These are phyloP conservation scores for Caenorhabditis angaria DNA, from an alignment of 2,888 invertebrate genomes.

Conservation along the genomic window DNA sequence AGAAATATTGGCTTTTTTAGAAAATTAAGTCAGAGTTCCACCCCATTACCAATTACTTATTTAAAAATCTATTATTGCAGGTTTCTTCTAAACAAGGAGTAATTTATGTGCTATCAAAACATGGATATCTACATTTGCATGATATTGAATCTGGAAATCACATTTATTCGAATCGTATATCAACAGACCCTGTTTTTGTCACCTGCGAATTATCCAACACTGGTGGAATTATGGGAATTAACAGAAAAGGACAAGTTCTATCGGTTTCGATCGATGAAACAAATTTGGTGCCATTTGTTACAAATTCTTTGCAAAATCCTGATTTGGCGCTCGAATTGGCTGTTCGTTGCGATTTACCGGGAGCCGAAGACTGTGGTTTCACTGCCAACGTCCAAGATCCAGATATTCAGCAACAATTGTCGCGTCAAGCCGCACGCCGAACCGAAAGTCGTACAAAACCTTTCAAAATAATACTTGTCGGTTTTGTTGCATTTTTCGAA, in stretches of 20 bases:
- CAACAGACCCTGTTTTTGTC: slow-evolving; percentile 96
- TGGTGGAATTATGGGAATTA: slow-evolving; percentile 92
- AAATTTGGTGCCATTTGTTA: slow-evolving; percentile 95
- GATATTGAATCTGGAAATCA: slow-evolving; percentile 96
- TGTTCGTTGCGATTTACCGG: slow-evolving; percentile 80
- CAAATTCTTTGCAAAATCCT: slow-evolving; percentile 91
- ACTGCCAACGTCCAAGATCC: too few species aligned
- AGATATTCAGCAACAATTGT: too few species aligned
- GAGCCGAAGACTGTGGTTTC: slow-evolving; percentile 96
- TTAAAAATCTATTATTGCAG: slow-evolving; percentile 69
- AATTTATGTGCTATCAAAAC: slow-evolving; percentile 96
- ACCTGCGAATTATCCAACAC: slow-evolving; percentile 94
- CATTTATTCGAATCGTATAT: slow-evolving; percentile 98
- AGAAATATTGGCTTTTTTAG: too few species aligned
- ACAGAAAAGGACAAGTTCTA: slow-evolving; percentile 82
- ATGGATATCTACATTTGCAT: slow-evolving; percentile 97
- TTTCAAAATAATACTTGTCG: too few species aligned
- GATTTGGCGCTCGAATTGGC: slow-evolving; percentile 94
- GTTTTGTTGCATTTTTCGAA: too few species aligned
- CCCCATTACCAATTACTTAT: too few species aligned
- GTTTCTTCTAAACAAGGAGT: slow-evolving; percentile 94
- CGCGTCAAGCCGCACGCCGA: too few species aligned
- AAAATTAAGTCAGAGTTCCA: too few species aligned
- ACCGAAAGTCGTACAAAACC: too few species aligned
- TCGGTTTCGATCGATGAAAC: slow-evolving; percentile 99